These are phyloP conservation scores for Pseudonaja textilis DNA, from an alignment of 2,113 vertebrate species.

Conservation along the genomic window DNA sequence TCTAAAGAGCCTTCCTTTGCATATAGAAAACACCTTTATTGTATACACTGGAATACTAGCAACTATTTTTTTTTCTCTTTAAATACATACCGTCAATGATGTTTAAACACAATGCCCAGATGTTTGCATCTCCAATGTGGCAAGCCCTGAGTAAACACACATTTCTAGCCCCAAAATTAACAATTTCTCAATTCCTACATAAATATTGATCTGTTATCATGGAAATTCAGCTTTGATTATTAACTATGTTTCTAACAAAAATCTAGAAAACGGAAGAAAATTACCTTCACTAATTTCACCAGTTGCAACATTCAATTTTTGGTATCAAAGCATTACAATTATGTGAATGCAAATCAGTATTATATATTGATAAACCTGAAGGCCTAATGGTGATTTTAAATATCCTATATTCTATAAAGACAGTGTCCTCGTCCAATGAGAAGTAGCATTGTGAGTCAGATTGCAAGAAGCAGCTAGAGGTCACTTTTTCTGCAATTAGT, in stretches of 20 bases:
- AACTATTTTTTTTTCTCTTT: background rate
- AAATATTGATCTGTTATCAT: rapidly evolving
- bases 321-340: background rate
- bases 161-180: background rate
- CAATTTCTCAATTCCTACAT: rapidly evolving
- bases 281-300: background rate
- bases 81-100: background rate
- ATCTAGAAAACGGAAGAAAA: no score
- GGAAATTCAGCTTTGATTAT: background rate
- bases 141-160: background rate
- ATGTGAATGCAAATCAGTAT: background rate
- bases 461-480: background rate
- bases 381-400: background rate
- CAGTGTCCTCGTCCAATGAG: background rate
- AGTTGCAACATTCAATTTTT: background rate
- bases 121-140: background rate
- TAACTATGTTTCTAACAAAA: background rate
- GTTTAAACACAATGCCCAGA: background rate
- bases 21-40: background rate
- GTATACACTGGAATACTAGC: background rate
- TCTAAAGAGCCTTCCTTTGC: background rate
- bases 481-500: background rate
- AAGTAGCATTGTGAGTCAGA: background rate
- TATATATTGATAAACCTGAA: background rate
- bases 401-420: background rate